These are phyloP conservation scores for Virgularia gustaviana DNA, from an alignment of 92 coral and sea anemone genomes.

Conservation along the genomic window DNA sequence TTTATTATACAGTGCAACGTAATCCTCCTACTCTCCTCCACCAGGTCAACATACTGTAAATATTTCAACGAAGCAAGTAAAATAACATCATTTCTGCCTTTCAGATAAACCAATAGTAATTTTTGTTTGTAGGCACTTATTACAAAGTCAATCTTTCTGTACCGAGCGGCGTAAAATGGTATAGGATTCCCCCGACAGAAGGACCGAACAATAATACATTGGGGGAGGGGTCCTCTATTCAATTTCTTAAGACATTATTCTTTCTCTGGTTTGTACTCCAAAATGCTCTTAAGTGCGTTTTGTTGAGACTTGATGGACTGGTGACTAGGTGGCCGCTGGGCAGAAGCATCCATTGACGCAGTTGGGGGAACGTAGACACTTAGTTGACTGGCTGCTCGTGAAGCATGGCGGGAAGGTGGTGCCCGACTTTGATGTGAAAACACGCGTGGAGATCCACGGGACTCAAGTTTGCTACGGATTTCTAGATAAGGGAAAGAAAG, in stretches of 20 bases:
- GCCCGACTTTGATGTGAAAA: conserved; percentile 73
- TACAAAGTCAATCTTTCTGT: no score
- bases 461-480: conserved; percentile 91
- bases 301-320: conserved; percentile 99
- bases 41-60: no score
- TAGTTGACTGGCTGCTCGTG: conserved; percentile 83
- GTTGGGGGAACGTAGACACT: conserved; percentile 85
- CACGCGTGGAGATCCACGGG: conserved; percentile 94
- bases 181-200: no score
- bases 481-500: conserved; percentile 44
- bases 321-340: conserved; percentile 97
- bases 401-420: conserved; percentile 65
- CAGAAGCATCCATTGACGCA: conserved; percentile 71
- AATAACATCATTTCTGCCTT: no score
- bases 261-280: conserved; percentile 75
- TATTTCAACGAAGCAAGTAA: no score
- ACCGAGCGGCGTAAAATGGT: no score
- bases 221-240: no score
- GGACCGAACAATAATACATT: no score
- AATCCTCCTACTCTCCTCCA: no score
- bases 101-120: no score
- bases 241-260: conserved; percentile 4
- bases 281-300: conserved; percentile 80
- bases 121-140: no score
- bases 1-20: no score